Percentiles rank a stretch among this genome's conserved stretches.
These are phyloP conservation scores for Bombus consobrinus DNA, from an alignment of 1,140 invertebrate genomes.

Conservation along the genomic window DNA sequence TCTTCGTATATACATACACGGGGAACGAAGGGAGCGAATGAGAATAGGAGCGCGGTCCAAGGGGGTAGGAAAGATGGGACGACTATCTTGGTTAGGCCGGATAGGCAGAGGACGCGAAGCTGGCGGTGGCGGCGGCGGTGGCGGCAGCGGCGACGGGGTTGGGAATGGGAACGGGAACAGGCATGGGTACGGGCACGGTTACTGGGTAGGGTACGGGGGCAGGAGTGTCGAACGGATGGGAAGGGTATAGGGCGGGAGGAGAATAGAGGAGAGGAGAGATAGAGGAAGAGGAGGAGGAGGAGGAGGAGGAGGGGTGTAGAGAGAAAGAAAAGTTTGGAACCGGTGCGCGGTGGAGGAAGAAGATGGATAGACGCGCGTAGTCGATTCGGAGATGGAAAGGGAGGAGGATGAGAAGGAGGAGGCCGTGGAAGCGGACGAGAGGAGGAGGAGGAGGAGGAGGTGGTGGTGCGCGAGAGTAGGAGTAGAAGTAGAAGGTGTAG, in stretches of 20 bases:
- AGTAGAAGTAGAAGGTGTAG: conserved; percentile 21
- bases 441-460: not conserved
- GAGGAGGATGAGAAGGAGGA: not conserved
- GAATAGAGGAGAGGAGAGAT: not conserved
- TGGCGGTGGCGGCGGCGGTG: too few species aligned
- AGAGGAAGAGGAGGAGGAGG: not conserved
- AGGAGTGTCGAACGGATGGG: not conserved
- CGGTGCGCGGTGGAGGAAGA: conserved; percentile 31
- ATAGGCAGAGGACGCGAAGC: not conserved
- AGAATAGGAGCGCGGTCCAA: too few species aligned
- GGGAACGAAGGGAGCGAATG: too few species aligned
- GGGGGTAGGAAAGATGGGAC: conserved; percentile 18
- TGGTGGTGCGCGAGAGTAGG: not conserved
- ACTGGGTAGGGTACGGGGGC: not conserved
- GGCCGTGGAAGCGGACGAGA: conserved; percentile 13
- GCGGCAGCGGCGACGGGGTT: not conserved
- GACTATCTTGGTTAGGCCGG: conserved; percentile 2
- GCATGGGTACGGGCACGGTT: not conserved
- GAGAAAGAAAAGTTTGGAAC: conserved; percentile 51
- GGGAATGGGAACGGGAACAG: conserved; percentile 1
- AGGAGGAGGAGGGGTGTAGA: not conserved
- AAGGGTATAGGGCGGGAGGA: not conserved
- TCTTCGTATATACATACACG: too few species aligned
- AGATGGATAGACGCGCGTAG: conserved; percentile 54
- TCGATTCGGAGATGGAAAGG: conserved; percentile 46